A percentile compares a stretch with the other conserved stretches of the same genome.
Evolutionary conservation across 2,888 invertebrate genomes (phyloP).

Genomic region (Heliconius charithonia): DNA sequence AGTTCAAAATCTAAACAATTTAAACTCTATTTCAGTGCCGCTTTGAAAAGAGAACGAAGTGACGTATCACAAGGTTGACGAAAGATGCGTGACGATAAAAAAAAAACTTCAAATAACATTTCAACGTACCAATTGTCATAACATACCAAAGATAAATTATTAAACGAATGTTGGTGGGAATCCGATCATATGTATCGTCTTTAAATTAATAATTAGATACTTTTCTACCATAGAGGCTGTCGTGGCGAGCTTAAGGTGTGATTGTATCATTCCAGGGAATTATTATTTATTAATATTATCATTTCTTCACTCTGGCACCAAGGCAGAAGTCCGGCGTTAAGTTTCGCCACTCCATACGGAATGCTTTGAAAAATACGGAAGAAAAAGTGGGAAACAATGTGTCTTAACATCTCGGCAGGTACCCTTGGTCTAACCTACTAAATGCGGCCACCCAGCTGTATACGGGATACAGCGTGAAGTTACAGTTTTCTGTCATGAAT

Average conservation of each 20-base stretch:
- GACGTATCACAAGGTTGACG: not conserved
- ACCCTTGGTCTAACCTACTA: too few relatives aligned
- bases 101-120: constrained; percentile 14
- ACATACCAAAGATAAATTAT: not conserved
- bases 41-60: not conserved
- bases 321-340: too few relatives aligned
- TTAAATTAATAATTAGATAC: not conserved
- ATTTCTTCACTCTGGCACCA: too few relatives aligned
- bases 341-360: too few relatives aligned
- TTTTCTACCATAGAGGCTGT: not conserved
- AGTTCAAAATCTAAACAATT: constrained; percentile 54
- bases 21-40: constrained; percentile 5
- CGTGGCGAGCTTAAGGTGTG: too few relatives aligned
- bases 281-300: too few relatives aligned
- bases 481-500: not conserved
- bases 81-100: not conserved
- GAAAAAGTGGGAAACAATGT: too few relatives aligned
- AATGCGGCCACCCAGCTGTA: too few relatives aligned
- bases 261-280: too few relatives aligned
- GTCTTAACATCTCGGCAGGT: too few relatives aligned
- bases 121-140: not conserved
- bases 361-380: too few relatives aligned
- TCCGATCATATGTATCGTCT: not conserved
- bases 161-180: not conserved
- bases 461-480: too few relatives aligned